Conservation (phyloP, 2,888 invertebrate genomes). For the Drosophila anomalata region DNA sequence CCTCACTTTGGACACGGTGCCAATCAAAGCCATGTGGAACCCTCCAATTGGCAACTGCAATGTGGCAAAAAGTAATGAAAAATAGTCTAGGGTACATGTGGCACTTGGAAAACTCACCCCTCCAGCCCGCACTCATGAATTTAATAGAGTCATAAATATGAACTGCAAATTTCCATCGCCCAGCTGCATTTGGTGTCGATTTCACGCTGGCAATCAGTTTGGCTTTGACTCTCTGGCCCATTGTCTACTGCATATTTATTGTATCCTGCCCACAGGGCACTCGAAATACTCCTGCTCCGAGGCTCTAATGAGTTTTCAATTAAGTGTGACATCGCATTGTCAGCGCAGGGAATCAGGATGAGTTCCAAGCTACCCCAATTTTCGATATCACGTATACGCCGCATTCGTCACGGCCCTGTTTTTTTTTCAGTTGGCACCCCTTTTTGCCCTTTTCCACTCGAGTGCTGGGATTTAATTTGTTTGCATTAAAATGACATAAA, state of each 20-base stretch:
- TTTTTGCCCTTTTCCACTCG: slow-evolving; percentile 55
- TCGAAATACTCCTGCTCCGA: slow-evolving; percentile 27
- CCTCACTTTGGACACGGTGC: slow-evolving; percentile 61
- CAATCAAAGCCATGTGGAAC: slow-evolving; percentile 51
- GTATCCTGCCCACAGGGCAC: slow-evolving; percentile 38
- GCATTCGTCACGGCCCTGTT: slow-evolving; percentile 54
- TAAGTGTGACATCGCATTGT: slow-evolving; percentile 66
- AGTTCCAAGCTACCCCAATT: slow-evolving; percentile 18
- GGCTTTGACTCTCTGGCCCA: slow-evolving; percentile 20
- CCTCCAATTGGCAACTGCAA: slow-evolving; percentile 34
- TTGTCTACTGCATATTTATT: slow-evolving; percentile 40
- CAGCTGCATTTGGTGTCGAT: slow-evolving; percentile 67
- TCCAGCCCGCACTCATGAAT: slow-evolving; percentile 31
- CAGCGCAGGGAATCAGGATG: slow-evolving; percentile 4
- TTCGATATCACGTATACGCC: slow-evolving; percentile 37
- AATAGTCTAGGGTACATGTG: not conserved
- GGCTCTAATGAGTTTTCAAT: slow-evolving; percentile 73
- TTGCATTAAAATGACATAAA: slow-evolving; percentile 73
- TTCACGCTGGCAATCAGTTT: slow-evolving; percentile 66
- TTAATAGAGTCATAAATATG: slow-evolving; percentile 77
- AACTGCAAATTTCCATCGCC: slow-evolving; percentile 52
- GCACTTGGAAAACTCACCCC: slow-evolving; percentile 28
- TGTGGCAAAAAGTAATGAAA: not conserved
- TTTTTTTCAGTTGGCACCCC: slow-evolving; percentile 19
- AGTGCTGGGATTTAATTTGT: slow-evolving; percentile 67